phyloP scores from a whole-genome alignment of 1,140 invertebrate species.

The Lordiphosa stackelbergi region DNA sequence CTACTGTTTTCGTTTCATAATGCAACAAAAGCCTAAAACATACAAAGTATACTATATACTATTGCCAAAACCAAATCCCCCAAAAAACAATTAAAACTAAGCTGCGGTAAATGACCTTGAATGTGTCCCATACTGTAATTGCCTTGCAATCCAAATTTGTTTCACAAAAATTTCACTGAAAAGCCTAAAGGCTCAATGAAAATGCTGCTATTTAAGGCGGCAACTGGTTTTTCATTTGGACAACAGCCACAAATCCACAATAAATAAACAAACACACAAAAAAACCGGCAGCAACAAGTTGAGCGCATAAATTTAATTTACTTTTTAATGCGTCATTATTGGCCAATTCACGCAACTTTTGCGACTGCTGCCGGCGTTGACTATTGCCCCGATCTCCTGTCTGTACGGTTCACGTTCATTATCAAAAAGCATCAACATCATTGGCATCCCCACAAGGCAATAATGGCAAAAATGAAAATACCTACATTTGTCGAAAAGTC shows the following conservation, averaged over 20 bases:
- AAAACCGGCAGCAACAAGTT: slow-evolving; percentile 48
- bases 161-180: slow-evolving; percentile 10
- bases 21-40: too few species aligned
- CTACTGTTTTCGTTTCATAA: too few species aligned
- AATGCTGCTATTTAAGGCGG: slow-evolving; percentile 39
- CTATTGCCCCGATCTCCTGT: slow-evolving; percentile 10
- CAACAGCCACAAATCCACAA: slow-evolving; percentile 28
- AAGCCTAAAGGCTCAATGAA: slow-evolving; percentile 34
- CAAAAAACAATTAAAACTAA: neutral
- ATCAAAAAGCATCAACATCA: slow-evolving; percentile 17
- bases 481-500: too few species aligned
- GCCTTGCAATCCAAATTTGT: slow-evolving; percentile 42
- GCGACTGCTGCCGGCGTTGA: neutral
- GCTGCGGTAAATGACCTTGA: slow-evolving; percentile 47
- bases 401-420: slow-evolving; percentile 24
- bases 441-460: slow-evolving; percentile 11
- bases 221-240: slow-evolving; percentile 38
- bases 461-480: neutral
- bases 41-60: too few species aligned
- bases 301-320: slow-evolving; percentile 49
- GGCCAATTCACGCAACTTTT: slow-evolving; percentile 35
- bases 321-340: slow-evolving; percentile 66
- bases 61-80: too few species aligned
- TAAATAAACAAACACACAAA: slow-evolving; percentile 18
- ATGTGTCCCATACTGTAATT: slow-evolving; percentile 16